These are phyloP conservation scores for Caloenas nicobarica DNA, from an alignment of 2,113 vertebrate genomes.

Conservation along the genomic window DNA sequence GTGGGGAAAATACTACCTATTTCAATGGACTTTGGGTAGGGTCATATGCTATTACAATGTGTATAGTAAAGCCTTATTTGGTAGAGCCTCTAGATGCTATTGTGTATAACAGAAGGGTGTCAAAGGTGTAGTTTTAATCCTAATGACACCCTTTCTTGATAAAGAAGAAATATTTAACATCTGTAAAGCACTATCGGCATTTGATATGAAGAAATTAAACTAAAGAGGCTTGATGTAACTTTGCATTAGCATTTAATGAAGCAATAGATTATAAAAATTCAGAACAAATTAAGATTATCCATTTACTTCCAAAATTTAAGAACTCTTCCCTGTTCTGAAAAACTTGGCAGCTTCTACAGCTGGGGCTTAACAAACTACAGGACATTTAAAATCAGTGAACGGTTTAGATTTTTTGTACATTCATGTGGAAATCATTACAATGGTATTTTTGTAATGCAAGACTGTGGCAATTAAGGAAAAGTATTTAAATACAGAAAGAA, in stretches of 20 bases:
- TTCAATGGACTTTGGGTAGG: neutral
- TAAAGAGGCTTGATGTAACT: neutral
- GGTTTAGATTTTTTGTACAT: neutral
- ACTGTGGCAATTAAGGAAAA: neutral
- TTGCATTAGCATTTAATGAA: neutral
- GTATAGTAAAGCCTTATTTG: neutral
- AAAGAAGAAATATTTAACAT: neutral
- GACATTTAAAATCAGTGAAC: neutral
- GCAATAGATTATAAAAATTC: neutral
- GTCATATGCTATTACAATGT: neutral
- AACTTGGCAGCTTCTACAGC: neutral
- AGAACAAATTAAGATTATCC: neutral
- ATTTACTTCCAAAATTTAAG: neutral
- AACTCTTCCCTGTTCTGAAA: neutral
- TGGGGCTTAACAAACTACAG: neutral
- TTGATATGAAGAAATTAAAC: neutral
- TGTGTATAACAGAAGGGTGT: neutral
- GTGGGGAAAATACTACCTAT: too few relatives aligned
- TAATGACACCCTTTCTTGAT: neutral
- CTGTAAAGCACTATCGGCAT: neutral
- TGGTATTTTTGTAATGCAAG: slow-evolving; percentile 3
- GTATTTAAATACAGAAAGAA: neutral
- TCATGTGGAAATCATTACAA: slow-evolving; percentile 5
- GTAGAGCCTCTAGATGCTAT: neutral
- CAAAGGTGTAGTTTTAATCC: neutral